Conservation (phyloP, 2,888 invertebrate species). For the Helicoverpa assulta region DNA sequence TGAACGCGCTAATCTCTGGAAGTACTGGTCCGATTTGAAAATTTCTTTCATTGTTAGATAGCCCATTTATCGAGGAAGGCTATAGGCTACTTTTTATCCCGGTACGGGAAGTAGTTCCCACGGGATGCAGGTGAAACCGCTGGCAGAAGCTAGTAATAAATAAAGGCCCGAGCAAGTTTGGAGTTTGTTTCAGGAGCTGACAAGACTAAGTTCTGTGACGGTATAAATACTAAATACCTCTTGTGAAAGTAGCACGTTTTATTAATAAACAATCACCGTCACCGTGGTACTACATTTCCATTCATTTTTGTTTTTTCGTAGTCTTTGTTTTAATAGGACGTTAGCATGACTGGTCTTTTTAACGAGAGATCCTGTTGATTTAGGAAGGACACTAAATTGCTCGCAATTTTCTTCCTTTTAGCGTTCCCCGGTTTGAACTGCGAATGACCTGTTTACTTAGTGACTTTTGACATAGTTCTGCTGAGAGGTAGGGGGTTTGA, state of each 20-base stretch:
- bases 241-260: not conserved
- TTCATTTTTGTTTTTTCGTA: not conserved
- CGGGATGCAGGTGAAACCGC: too few relatives aligned
- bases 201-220: too few relatives aligned
- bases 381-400: constrained; percentile 6
- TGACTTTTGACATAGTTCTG: not conserved
- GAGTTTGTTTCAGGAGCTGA: too few relatives aligned
- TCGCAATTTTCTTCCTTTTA: not conserved
- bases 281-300: not conserved
- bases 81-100: too few relatives aligned
- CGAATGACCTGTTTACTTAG: not conserved
- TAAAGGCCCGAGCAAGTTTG: not conserved
- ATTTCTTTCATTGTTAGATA: too few relatives aligned
- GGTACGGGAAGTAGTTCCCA: too few relatives aligned
- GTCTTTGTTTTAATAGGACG: not conserved
- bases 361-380: constrained; percentile 2
- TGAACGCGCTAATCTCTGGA: too few relatives aligned
- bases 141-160: too few relatives aligned
- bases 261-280: not conserved
- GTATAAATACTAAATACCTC: too few relatives aligned
- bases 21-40: too few relatives aligned
- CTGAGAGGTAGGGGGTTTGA: not conserved
- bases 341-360: not conserved
- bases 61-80: too few relatives aligned
- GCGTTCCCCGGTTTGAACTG: constrained; percentile 3